Base-by-base conservation (phyloP, 2,113 vertebrate species). In the Pipra filicauda region DNA sequence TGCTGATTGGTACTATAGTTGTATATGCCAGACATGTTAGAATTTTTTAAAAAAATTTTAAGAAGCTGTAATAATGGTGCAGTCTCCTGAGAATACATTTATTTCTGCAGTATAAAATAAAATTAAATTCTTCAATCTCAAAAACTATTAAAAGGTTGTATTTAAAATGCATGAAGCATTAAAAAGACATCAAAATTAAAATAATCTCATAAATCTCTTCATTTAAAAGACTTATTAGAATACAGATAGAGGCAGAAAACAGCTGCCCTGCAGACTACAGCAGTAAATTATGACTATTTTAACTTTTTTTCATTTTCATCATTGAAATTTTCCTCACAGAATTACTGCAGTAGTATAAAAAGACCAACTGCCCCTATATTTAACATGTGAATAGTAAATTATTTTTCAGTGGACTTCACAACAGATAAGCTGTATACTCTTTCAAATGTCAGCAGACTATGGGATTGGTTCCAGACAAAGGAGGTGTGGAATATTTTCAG, bases 221-320 rank as follows among this genome's bases (percentile, higher is more conserved):
- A 98, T 97, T 98, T 97, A 97, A 96, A 97, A 98, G 97, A 98
- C 98, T 98, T 98, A 98, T 98, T 98, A 97, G 98, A 98, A 98
- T 97, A 97, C 98, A 98, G 97, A 98, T 97, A 96, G 94, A 98
- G 96, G 93, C 92, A 93, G 97, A 96, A 97, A 98, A 97, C 97
- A 97, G 97, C 97, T 98, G 97, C 94, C 97, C 93, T 69, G 98
- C 95, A 98, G 97, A 98, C 96, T 81, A 69, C 96, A 97, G 98
- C 96, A 97, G 97, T 98, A 98, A 98, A 99, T 98, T 98, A 98
- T 96, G 91, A 98, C 97, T 97, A 97, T 98, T 99, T 98, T 97
- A 98, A 98, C 97, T 98, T 98, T 98, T 97, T 98, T 98, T 98
- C 97, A 98, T 98, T 99, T 99, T 98, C 98, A 98, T 98, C 98